phyloP scores from a whole-genome alignment of 2,888 invertebrate species.

The Sinopyrophorus schimmeli region DNA sequence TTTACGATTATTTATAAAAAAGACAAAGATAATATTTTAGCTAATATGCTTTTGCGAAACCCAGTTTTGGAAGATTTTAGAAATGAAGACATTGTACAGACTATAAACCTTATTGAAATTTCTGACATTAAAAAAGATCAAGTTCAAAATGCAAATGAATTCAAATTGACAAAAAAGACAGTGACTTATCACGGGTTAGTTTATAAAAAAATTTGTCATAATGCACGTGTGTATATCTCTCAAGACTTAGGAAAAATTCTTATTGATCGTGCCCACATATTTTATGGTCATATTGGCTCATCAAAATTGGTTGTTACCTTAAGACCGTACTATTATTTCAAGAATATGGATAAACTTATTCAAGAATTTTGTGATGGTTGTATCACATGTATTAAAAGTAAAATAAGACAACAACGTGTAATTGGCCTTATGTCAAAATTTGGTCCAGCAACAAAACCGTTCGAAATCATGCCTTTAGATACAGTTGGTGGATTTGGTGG shows the following conservation, averaged over 20 bases:
- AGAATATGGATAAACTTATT: slow-evolving; percentile 23
- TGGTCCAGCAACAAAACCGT: slow-evolving; percentile 36
- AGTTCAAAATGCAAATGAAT: not conserved
- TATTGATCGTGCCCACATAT: too few relatives aligned
- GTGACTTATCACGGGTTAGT: too few relatives aligned
- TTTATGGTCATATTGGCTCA: too few relatives aligned
- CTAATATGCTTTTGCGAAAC: slow-evolving; percentile 32
- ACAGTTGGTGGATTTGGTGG: slow-evolving; percentile 45
- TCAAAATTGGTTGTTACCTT: too few relatives aligned
- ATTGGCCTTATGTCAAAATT: slow-evolving; percentile 35
- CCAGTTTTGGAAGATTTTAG: slow-evolving; percentile 22
- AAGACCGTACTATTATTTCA: slow-evolving; percentile 10
- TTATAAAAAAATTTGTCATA: too few relatives aligned
- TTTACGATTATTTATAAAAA: slow-evolving; percentile 25
- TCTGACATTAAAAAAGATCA: not conserved
- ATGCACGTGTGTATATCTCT: too few relatives aligned
- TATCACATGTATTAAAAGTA: slow-evolving; percentile 41
- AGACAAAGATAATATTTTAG: slow-evolving; percentile 27
- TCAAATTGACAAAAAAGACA: too few relatives aligned
- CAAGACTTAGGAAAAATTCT: too few relatives aligned
- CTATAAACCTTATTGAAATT: slow-evolving; percentile 1
- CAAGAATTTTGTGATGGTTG: slow-evolving; percentile 24
- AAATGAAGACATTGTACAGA: slow-evolving; percentile 17
- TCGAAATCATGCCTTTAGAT: slow-evolving; percentile 44
- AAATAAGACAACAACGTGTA: slow-evolving; percentile 37